phyloP scores from a whole-genome alignment of 2,888 invertebrate genomes.

The Leptopilina myrica region DNA sequence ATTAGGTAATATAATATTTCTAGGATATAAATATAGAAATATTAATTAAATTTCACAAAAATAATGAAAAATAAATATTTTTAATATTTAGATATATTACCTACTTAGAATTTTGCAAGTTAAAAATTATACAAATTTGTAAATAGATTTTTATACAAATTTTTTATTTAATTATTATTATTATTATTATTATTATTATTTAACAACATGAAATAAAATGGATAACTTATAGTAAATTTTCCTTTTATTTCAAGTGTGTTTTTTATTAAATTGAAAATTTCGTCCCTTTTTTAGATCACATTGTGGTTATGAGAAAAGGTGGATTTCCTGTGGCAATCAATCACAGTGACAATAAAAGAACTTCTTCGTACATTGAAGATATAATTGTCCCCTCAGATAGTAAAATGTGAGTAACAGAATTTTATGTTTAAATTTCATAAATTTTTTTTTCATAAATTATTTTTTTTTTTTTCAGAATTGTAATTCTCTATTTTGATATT shows the following conservation, averaged over 20 bases:
- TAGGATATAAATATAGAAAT: no score
- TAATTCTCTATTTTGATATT: not conserved
- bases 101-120: no score
- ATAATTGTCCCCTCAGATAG: slow-evolving; percentile 39
- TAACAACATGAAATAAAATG: no score
- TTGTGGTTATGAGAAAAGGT: slow-evolving; percentile 78
- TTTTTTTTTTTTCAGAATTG: not conserved
- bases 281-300: slow-evolving; percentile 77
- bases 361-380: slow-evolving; percentile 20
- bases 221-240: not conserved
- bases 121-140: no score
- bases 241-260: not conserved
- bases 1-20: no score
- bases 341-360: slow-evolving; percentile 2
- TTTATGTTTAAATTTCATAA: no score
- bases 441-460: not conserved
- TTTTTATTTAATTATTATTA: no score
- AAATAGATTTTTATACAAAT: no score
- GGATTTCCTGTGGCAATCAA: slow-evolving; percentile 70
- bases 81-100: no score
- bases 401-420: slow-evolving; percentile 28
- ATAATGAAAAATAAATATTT: no score
- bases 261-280: slow-evolving; percentile 12
- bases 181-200: no score
- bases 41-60: no score